Conservation (phyloP, 2,113 vertebrate species). For the Albula goreensis region DNA sequence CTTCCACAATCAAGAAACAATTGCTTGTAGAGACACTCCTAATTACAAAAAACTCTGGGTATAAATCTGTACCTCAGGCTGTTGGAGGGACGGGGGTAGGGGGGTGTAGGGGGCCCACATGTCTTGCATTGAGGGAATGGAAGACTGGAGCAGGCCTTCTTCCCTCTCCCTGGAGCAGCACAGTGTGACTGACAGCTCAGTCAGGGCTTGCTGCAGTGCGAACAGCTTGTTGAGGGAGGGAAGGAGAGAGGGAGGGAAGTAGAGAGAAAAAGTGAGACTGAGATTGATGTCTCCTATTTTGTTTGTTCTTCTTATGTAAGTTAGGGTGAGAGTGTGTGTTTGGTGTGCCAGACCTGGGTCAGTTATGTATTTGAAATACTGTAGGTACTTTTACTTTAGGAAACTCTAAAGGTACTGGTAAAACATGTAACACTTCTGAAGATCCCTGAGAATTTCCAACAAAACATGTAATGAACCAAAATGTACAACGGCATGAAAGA, state of each 20-base stretch:
- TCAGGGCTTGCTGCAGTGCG: neutral
- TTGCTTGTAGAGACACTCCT: constrained; percentile 3
- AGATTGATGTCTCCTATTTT: neutral
- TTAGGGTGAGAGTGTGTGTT: too few relatives aligned
- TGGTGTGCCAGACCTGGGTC: too few relatives aligned
- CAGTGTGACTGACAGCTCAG: neutral
- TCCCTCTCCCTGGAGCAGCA: constrained; percentile 6
- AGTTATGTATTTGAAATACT: too few relatives aligned
- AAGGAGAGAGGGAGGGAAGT: neutral
- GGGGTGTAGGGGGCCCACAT: constrained; percentile 14
- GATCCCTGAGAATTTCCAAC: too few relatives aligned
- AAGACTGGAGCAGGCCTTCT: constrained; percentile 10
- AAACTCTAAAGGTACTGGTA: too few relatives aligned
- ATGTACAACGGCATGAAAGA: too few relatives aligned
- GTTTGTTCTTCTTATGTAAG: too few relatives aligned
- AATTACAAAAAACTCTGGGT: constrained; percentile 5
- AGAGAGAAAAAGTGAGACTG: neutral
- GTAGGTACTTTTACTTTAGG: too few relatives aligned
- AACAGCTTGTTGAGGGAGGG: neutral
- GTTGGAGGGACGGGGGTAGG: neutral
- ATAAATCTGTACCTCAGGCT: neutral
- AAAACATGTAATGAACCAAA: too few relatives aligned
- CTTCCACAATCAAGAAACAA: constrained; percentile 23
- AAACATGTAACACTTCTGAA: too few relatives aligned
- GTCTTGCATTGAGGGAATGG: constrained; percentile 21